These are phyloP conservation scores for Dendrolimus kikuchii DNA, from an alignment of 1,140 invertebrate genomes.

Conservation along the genomic window DNA sequence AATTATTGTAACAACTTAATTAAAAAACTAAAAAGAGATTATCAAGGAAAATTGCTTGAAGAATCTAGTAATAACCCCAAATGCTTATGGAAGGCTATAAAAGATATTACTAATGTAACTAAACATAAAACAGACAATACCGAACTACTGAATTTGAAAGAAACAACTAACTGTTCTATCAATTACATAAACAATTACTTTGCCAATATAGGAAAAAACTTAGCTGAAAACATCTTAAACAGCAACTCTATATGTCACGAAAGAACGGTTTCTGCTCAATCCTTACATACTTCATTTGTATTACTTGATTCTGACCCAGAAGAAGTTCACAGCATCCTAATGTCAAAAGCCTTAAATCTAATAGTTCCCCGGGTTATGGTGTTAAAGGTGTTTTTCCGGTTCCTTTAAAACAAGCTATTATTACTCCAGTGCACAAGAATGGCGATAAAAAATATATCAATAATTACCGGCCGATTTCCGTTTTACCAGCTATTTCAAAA, in stretches of 20 bases:
- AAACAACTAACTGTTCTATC: no score
- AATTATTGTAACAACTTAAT: constrained; percentile 21
- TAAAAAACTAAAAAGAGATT: constrained; percentile 16
- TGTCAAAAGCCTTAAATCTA: constrained; percentile 9
- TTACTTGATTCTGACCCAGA: constrained; percentile 13
- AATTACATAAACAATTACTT: no score
- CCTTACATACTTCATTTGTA: constrained; percentile 10
- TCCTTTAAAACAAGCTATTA: constrained; percentile 10
- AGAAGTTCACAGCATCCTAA: constrained; percentile 11
- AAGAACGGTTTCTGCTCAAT: no score
- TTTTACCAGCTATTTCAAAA: no score
- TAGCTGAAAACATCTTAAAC: no score
- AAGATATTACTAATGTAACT: constrained; percentile 9
- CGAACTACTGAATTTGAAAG: no score
- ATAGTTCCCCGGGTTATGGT: constrained; percentile 15
- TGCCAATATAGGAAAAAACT: no score
- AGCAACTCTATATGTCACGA: no score
- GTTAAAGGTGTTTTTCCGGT: constrained; percentile 10
- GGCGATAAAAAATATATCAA: constrained; percentile 8
- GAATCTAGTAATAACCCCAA: constrained; percentile 15
- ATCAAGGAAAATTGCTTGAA: constrained; percentile 11
- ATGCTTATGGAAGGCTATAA: constrained; percentile 16
- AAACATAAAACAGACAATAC: no score
- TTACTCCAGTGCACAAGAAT: constrained; percentile 12
- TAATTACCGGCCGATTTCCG: constrained; percentile 15